Evolutionary conservation across 2,113 vertebrate genomes (phyloP).

Genomic region (Oreochromis aureus): DNA sequence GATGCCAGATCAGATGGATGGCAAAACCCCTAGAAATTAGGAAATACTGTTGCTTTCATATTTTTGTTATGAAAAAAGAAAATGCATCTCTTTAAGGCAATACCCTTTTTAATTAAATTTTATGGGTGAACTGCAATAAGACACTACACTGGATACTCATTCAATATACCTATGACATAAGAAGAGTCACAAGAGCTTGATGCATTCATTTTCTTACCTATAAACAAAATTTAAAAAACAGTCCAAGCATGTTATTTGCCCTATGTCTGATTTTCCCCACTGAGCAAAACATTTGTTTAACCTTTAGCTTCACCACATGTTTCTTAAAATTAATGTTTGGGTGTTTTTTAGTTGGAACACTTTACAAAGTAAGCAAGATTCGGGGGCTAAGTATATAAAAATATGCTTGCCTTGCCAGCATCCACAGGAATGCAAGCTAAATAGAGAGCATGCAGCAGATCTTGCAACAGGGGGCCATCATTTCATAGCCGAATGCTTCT

Average conservation of each 20-base stretch:
- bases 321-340: neutral
- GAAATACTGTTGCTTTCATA: neutral
- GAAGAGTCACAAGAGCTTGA: neutral
- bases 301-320: neutral
- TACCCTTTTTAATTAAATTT: neutral
- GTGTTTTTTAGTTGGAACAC: neutral
- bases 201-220: neutral
- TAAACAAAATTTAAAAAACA: neutral
- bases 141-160: neutral
- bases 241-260: neutral
- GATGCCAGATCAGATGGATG: neutral
- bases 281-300: neutral
- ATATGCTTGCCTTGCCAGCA: neutral
- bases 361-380: neutral
- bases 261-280: neutral
- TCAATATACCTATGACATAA: neutral
- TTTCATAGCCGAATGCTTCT: conserved; percentile 40
- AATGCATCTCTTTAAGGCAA: neutral
- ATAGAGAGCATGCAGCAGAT: neutral
- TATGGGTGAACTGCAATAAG: neutral
- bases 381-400: neutral
- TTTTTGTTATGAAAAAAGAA: neutral
- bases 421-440: neutral
- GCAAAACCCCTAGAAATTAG: neutral
- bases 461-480: neutral